Conservation (phyloP, 2,797 vertebrate species). For the Sebastes taczanowskii region DNA sequence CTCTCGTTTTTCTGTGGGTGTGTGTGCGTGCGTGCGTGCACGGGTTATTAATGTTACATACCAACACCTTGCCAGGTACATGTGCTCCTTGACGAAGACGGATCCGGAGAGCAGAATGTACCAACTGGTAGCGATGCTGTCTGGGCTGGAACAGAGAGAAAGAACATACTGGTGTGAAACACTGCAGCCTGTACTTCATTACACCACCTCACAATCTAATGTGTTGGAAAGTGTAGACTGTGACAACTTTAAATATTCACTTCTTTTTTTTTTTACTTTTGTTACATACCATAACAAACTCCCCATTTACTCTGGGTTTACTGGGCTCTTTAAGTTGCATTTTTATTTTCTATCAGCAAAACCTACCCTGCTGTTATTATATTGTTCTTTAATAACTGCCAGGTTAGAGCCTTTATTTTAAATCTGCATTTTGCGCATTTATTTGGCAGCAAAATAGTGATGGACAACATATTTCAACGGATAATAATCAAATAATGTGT, state of each 20-base stretch:
- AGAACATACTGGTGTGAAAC: slow-evolving; percentile 18
- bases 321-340: not conserved
- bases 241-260: not conserved
- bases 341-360: not conserved
- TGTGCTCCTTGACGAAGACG: slow-evolving; percentile 95
- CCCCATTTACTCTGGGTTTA: not conserved
- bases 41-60: slow-evolving; percentile 61
- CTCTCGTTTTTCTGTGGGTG: not conserved
- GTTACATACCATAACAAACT: not conserved
- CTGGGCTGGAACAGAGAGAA: slow-evolving; percentile 84
- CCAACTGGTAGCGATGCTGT: slow-evolving; percentile 94
- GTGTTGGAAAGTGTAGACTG: not conserved
- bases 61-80: slow-evolving; percentile 91
- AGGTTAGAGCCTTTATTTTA: not conserved
- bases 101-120: slow-evolving; percentile 95
- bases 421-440: not conserved
- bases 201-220: not conserved
- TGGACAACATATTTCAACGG: too few species aligned
- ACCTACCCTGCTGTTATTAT: too few species aligned
- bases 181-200: not conserved
- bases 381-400: not conserved
- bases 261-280: not conserved
- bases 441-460: too few species aligned
- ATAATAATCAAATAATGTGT: not conserved
- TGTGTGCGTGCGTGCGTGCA: not conserved